These are phyloP conservation scores for Glareola pratincola DNA, from an alignment of 2,113 vertebrate species.

Conservation along the genomic window DNA sequence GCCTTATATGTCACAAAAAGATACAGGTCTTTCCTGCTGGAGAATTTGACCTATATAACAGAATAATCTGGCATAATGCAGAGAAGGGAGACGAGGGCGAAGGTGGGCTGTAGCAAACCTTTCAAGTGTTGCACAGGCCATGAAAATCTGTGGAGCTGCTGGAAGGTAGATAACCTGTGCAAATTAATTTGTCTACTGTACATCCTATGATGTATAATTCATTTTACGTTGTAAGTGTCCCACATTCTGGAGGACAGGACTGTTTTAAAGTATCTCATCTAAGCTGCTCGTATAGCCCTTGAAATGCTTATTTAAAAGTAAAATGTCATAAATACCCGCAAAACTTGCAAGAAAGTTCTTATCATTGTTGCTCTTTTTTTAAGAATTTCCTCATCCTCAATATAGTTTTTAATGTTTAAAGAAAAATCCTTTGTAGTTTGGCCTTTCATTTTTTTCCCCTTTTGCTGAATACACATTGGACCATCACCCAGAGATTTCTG, in stretches of 20 bases:
- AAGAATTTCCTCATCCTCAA: not conserved
- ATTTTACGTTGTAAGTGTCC: not conserved
- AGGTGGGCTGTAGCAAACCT: conserved; percentile 3
- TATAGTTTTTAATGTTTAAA: not conserved
- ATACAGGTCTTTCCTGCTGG: not conserved
- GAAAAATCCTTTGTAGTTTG: not conserved
- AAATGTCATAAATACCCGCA: not conserved
- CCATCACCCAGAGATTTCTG: not conserved
- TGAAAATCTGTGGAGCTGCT: conserved; percentile 2
- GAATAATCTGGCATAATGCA: not conserved
- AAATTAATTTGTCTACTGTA: conserved; percentile 6
- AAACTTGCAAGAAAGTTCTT: not conserved
- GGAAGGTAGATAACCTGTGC: conserved; percentile 13
- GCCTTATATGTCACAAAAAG: not conserved
- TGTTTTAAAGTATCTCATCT: not conserved
- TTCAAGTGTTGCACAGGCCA: not conserved
- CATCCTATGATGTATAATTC: not conserved
- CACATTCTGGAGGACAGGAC: not conserved
- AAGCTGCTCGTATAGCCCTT: not conserved
- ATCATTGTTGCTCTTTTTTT: not conserved
- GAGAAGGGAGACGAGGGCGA: not conserved
- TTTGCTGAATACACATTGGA: not conserved
- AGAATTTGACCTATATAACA: conserved; percentile 35
- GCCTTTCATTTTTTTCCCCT: not conserved
- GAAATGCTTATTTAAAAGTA: not conserved